Conservation (phyloP, 23 tunicate genomes). For the Halocynthia aurantium region DNA sequence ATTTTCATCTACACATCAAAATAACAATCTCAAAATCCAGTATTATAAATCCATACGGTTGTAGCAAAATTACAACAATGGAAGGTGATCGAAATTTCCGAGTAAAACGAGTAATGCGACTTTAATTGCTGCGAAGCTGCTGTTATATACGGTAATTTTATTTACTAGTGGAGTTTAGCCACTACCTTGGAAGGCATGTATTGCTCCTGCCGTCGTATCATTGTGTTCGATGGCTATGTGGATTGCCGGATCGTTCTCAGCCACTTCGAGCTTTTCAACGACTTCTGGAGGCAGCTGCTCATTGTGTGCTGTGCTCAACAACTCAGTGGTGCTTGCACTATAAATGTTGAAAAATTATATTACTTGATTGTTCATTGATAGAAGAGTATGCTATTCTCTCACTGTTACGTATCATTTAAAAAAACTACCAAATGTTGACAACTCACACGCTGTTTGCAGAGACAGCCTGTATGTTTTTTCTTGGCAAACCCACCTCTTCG, state of each 20-base stretch:
- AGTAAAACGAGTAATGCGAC: not conserved
- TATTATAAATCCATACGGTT: too few species aligned
- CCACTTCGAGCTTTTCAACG: slow-evolving; percentile 2
- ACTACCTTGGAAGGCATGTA: slow-evolving; percentile 71
- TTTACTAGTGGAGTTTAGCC: too few species aligned
- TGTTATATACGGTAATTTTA: too few species aligned
- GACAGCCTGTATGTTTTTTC: not conserved
- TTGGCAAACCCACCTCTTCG: slow-evolving; percentile 8
- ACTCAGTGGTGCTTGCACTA: slow-evolving; percentile 3
- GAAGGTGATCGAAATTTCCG: too few species aligned
- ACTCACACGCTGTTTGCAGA: slow-evolving; percentile 7
- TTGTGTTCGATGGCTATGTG: slow-evolving; percentile 57
- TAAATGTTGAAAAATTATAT: not conserved
- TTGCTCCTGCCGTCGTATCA: slow-evolving; percentile 78
- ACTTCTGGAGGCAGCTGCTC: slow-evolving; percentile 6
- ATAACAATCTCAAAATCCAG: too few species aligned
- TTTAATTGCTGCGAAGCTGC: not conserved
- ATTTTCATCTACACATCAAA: slow-evolving; percentile 33
- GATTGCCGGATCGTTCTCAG: slow-evolving; percentile 1
- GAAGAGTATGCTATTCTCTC: not conserved
- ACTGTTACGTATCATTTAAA: too few species aligned
- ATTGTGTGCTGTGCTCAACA: not conserved
- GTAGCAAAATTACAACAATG: too few species aligned
- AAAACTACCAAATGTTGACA: not conserved
- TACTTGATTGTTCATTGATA: not conserved